Evolutionary conservation across 2,113 vertebrate genomes (phyloP).

Genomic region (Nothoprocta perdicaria): DNA sequence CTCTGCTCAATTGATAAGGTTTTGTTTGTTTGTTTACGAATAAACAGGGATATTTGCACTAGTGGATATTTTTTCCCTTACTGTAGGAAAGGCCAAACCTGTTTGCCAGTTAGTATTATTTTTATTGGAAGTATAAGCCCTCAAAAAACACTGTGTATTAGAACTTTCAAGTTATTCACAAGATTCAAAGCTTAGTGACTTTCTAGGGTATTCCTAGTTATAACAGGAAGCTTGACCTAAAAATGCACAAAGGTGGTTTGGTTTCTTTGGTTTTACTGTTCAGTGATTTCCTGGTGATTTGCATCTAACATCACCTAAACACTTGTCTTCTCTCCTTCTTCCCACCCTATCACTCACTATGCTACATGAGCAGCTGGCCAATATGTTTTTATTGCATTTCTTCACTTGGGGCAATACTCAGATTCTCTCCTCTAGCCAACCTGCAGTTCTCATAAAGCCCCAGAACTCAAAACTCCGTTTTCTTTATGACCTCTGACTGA

Average conservation of each 20-base stretch:
- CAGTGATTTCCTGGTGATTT: neutral
- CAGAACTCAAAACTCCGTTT: neutral
- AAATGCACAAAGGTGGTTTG: neutral
- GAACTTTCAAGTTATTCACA: neutral
- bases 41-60: neutral
- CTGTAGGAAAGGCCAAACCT: neutral
- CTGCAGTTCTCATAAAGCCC: neutral
- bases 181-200: neutral
- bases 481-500: neutral
- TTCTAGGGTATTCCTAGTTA: neutral
- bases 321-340: neutral
- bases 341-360: neutral
- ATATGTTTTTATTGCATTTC: neutral
- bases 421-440: neutral
- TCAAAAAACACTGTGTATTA: neutral
- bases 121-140: neutral
- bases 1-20: neutral
- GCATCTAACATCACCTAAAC: neutral
- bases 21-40: neutral
- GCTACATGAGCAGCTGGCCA: neutral
- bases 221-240: neutral
- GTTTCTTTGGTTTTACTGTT: neutral
- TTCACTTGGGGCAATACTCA: neutral
- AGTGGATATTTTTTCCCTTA: neutral
- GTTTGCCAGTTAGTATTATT: neutral